Base-by-base conservation (phyloP, 2,888 invertebrate genomes). In the Tinea semifulvella region DNA sequence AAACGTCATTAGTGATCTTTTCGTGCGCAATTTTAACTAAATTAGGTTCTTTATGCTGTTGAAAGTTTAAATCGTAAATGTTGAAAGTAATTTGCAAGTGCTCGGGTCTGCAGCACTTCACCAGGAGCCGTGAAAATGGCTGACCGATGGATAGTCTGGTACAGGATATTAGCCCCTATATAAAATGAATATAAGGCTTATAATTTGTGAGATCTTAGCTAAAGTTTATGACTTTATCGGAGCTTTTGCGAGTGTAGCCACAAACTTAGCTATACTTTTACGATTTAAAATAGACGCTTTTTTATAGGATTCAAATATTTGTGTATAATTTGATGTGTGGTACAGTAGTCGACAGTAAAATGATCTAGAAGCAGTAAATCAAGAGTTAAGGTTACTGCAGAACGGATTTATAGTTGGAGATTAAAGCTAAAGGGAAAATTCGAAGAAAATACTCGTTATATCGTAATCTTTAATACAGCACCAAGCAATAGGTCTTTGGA, bases 121-220 rank as follows among this genome's bases (percentile, higher is more conserved):
- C 17, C 16, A 68, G 69, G 64, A 69, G 64, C 68, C 79, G 77
- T 79, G 79, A 76, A 79, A n/a, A 76, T 75, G 65, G 66, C 61
- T 56, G 56, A 62, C 57, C 56, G 63, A 57, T 60, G 58, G 65
- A n/a, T n/a, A n/a, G n/a, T n/a, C n/a, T n/a, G n/a, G n/a, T n/a
- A n/a, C n/a, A n/a, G n/a, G n/a, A n/a, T n/a, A n/a, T n/a, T n/a
- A n/a, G n/a, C n/a, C n/a, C n/a, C n/a, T 36, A 36, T 17, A 36
- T 36, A 10, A 8, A 18, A 36, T 8, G 36, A 14, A 16, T 7
- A 36, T 36, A 36, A 36, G 18, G 36, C 18, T 36, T 36, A 36
- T 18, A 18, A 18, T 36, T 36, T 36, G 36, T 18, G 36, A 18
- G 18, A 18, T 36, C 10, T 31, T 18, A 2, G 36, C 16, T 6